These are phyloP conservation scores for Microcebus lehilahytsara DNA, from an alignment of 2,113 vertebrate genomes.

Conservation along the genomic window DNA sequence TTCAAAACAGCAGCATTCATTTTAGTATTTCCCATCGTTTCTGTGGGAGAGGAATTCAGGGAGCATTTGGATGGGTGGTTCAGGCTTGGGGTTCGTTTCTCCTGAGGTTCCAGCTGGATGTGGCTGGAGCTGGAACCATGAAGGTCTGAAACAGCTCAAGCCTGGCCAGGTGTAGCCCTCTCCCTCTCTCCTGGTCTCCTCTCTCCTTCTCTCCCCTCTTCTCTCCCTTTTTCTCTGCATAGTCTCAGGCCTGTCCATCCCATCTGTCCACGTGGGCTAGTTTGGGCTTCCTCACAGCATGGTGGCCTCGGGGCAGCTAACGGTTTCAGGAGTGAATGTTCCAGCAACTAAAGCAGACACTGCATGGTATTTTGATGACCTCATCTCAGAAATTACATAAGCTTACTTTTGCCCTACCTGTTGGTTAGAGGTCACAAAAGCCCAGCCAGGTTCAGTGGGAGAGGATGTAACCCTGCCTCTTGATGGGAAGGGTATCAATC, in stretches of 20 bases:
- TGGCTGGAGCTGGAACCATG: neutral
- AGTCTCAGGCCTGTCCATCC: neutral
- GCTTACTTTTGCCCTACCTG: neutral
- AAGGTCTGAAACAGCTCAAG: neutral
- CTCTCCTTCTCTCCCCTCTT: neutral
- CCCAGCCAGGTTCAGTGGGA: neutral
- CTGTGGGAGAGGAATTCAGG: neutral
- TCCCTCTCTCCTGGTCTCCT: neutral
- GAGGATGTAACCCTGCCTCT: neutral
- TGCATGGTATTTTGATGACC: neutral
- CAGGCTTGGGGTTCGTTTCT: neutral
- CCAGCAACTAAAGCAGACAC: neutral
- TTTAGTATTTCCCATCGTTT: constrained; percentile 12
- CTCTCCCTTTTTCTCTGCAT: neutral
- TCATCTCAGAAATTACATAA: neutral
- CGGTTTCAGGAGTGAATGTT: neutral
- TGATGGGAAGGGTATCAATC: neutral
- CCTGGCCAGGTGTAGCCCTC: neutral
- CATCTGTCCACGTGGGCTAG: neutral
- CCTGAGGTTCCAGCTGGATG: neutral
- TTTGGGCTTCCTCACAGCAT: constrained; percentile 19
- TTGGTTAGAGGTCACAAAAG: neutral
- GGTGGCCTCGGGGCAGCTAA: neutral
- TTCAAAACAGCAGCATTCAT: neutral
- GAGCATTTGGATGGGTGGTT: neutral